These are phyloP conservation scores for Carettochelys insculpta DNA, from an alignment of 2,113 vertebrate genomes.

Conservation along the genomic window DNA sequence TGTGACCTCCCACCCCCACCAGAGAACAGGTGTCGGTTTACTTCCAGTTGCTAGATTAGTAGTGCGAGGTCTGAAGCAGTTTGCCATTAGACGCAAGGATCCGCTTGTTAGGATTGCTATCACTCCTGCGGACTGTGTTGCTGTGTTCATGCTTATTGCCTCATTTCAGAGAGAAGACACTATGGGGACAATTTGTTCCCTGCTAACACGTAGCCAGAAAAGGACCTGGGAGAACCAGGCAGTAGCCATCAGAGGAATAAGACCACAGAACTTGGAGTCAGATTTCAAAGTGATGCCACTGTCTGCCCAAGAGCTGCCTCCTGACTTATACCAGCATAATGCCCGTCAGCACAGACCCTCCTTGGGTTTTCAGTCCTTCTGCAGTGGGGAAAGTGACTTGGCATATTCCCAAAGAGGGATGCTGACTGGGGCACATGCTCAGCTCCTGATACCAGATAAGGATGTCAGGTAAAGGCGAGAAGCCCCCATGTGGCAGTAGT, in stretches of 20 bases:
- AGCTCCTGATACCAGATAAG: background rate
- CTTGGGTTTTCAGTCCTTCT: background rate
- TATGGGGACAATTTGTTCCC: background rate
- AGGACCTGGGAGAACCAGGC: background rate
- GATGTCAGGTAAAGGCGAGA: background rate
- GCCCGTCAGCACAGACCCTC: background rate
- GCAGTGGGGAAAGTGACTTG: background rate
- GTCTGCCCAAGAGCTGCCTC: background rate
- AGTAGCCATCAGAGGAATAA: background rate
- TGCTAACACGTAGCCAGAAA: background rate
- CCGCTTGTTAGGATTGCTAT: background rate
- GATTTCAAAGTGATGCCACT: background rate
- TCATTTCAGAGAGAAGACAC: background rate
- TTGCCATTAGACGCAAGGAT: background rate
- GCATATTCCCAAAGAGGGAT: background rate
- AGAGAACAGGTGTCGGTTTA: background rate
- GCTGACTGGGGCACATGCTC: background rate
- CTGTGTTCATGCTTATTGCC: background rate
- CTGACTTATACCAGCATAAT: background rate
- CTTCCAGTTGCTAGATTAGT: background rate
- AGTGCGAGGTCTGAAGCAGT: background rate
- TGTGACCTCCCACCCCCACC: no score
- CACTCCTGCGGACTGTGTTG: background rate
- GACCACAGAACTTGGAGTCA: background rate
- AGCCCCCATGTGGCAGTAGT: background rate